Evolutionary conservation across 2,113 vertebrate species (phyloP).

Genomic region (Dendropsophus ebraccatus): DNA sequence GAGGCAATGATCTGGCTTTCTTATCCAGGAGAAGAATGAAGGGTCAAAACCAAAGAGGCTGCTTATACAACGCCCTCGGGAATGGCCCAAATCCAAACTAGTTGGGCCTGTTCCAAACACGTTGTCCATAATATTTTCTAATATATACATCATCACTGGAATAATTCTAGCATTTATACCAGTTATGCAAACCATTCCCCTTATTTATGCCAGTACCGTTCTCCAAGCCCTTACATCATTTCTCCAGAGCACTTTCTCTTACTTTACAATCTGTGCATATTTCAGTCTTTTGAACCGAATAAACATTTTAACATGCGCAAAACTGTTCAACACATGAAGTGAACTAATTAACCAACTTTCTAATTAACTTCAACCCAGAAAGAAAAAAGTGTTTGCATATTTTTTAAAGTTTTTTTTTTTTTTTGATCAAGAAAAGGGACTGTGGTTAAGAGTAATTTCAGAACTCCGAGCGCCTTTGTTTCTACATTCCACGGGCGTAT

Average conservation of each 20-base stretch:
- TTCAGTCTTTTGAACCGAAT: not conserved
- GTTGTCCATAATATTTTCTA: too few species aligned
- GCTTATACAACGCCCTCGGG: too few species aligned
- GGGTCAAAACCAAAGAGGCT: too few species aligned
- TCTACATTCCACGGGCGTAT: slow-evolving; percentile 12
- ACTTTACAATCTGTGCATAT: not conserved
- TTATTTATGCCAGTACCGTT: not conserved
- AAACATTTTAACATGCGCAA: not conserved
- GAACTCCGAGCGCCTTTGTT: slow-evolving; percentile 34
- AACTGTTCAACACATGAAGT: slow-evolving; percentile 10
- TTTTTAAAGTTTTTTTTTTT: not conserved
- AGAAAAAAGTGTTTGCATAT: slow-evolving; percentile 22
- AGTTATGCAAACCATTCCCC: not conserved
- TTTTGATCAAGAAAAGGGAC: not conserved
- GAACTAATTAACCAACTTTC: slow-evolving; percentile 22
- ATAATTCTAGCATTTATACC: not conserved
- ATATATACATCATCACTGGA: too few species aligned
- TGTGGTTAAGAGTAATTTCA: slow-evolving; percentile 27
- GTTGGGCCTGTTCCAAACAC: too few species aligned
- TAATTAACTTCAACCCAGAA: slow-evolving; percentile 18
- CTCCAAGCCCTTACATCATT: not conserved
- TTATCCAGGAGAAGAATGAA: too few species aligned
- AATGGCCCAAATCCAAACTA: too few species aligned
- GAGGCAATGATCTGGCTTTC: too few species aligned
- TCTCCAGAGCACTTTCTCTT: not conserved